These are phyloP conservation scores for Limnephilus rhombicus DNA, from an alignment of 2,888 invertebrate genomes.

Conservation along the genomic window DNA sequence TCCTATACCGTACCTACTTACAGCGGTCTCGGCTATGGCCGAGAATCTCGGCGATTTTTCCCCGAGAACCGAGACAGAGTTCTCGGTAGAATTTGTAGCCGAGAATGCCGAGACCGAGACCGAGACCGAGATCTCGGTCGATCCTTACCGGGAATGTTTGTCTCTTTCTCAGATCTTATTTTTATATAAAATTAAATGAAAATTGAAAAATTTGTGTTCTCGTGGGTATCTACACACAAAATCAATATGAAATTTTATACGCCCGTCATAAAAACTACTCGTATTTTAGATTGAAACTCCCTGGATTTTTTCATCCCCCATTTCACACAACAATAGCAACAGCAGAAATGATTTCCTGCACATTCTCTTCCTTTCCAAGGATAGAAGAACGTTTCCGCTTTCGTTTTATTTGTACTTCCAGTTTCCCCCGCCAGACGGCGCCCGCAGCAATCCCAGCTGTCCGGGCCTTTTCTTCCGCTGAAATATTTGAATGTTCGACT, in stretches of 20 bases:
- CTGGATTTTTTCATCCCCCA: neutral
- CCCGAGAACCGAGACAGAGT: too few species aligned
- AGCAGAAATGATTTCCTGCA: constrained; percentile 7
- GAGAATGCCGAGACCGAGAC: too few species aligned
- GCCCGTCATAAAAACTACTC: neutral
- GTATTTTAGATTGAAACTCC: neutral
- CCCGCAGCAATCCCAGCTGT: constrained; percentile 8
- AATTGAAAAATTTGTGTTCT: too few species aligned
- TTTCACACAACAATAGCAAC: constrained; percentile 15
- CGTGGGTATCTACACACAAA: too few species aligned
- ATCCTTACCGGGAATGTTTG: too few species aligned
- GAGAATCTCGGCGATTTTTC: too few species aligned
- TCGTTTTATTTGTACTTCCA: constrained; percentile 31
- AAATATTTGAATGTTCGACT: constrained; percentile 48
- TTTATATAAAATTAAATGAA: too few species aligned
- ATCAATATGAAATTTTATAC: neutral
- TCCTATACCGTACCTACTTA: too few species aligned
- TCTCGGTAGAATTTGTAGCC: too few species aligned
- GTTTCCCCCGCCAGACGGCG: constrained; percentile 19
- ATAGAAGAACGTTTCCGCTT: constrained; percentile 38
- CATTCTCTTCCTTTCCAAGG: neutral
- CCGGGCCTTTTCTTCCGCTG: constrained; percentile 16
- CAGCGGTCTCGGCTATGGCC: too few species aligned
- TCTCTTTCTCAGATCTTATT: too few species aligned
- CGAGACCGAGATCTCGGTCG: too few species aligned